Evolutionary conservation across 2,888 invertebrate species (phyloP), one percentile per base, ranked within the genome.

Genomic region (Limnephilus lunatus): DNA sequence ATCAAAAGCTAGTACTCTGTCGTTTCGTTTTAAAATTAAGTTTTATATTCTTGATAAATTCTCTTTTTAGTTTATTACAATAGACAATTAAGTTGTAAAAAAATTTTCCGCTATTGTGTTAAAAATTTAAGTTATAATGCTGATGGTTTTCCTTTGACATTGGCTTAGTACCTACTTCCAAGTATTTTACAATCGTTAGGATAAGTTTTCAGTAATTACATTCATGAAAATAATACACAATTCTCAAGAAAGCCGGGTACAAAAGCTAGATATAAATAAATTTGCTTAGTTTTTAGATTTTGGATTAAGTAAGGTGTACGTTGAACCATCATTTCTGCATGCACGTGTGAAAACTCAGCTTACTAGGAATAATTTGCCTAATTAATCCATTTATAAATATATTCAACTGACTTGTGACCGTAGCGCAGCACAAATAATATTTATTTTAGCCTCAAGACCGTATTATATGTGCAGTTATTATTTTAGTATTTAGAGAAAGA

Each of bases 371-470:
- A n/a, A n/a, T 68, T 68, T 25, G 68, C 9, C 68, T 25, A 68
- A 68, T 68, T 68, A 68, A 68, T 68, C 1, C 4, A 19, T 3
- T 53, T 19, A 39, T 7, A 39, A 39, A 4, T 25, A 7, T 68
- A 30, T 80, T 81, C 11, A 88, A 35, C 32, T 80, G 88, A 89
- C 80, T 89, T 89, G 80, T 89, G 35, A 89, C 39, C 32, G 39
- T 35, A n/a, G 25, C 80, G 31, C 80, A 35, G 35, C 19, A 48
- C 44, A 89, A n/a, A 15, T 35, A 89, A 89, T 89, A 89, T 81
- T 81, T n/a, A 89, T 30, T n/a, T 89, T 35, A 80, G 12, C 35
- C 81, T 12, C n/a, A 9, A 25, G 15, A 31, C 80, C n/a, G n/a
- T 86, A 53, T 44, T 44, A 53, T 89, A 3, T 25, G 30, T 81